Conservation (phyloP, 2,888 invertebrate species). For the Clivina fossor region DNA sequence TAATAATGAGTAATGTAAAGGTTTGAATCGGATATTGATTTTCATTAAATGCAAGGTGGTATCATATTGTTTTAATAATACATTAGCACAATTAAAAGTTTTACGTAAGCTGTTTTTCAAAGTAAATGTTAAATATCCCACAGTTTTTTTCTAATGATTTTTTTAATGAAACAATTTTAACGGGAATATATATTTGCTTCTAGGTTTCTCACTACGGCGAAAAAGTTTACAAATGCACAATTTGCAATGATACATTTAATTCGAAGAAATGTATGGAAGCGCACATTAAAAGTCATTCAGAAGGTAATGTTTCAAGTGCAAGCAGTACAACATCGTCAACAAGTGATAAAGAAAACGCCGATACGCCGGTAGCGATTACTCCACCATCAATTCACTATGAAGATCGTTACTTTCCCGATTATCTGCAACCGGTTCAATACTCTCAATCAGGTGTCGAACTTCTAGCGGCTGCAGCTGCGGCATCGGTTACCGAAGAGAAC, state of each 20-base stretch:
- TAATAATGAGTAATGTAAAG: too few species aligned
- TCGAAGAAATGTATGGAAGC: constrained; percentile 90
- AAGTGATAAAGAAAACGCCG: constrained; percentile 25
- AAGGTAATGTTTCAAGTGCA: constrained; percentile 50
- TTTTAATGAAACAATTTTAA: too few species aligned
- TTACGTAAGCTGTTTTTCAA: too few species aligned
- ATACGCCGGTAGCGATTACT: constrained; percentile 37
- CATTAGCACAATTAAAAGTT: too few species aligned
- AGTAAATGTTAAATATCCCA: too few species aligned
- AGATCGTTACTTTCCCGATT: constrained; percentile 45
- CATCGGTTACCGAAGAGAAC: constrained; percentile 48
- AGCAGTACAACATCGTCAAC: constrained; percentile 42
- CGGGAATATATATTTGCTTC: too few species aligned
- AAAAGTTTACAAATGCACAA: constrained; percentile 89
- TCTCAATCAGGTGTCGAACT: constrained; percentile 50
- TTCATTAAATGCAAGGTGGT: too few species aligned
- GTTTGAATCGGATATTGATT: too few species aligned
- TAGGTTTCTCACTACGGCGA: constrained; percentile 86
- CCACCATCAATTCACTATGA: constrained; percentile 4
- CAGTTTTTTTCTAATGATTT: too few species aligned
- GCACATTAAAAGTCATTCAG: constrained; percentile 79
- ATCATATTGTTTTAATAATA: too few species aligned
- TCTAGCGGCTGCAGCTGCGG: constrained; percentile 53
- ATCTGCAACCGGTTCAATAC: constrained; percentile 15
- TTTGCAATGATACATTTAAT: constrained; percentile 87